Conservation (phyloP, 2,113 vertebrate species). For the Ceyx melanurus region DNA sequence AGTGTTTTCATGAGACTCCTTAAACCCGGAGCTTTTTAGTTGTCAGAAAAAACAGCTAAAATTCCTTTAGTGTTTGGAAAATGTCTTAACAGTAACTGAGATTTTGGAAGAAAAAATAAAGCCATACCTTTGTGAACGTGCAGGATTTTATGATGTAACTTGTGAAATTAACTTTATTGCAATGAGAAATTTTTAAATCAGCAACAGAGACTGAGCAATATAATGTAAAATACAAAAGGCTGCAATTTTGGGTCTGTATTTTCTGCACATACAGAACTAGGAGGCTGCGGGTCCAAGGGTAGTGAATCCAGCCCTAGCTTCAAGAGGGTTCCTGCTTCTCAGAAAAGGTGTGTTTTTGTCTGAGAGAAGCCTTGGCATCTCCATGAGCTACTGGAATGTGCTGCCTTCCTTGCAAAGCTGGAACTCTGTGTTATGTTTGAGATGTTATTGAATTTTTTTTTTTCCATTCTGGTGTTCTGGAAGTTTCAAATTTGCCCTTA, state of each 20-base stretch:
- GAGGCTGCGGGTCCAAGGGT: neutral
- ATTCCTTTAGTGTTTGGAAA: neutral
- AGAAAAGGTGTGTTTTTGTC: conserved; percentile 11
- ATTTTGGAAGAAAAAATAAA: neutral
- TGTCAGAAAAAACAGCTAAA: neutral
- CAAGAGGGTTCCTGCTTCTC: neutral
- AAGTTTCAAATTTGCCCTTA: neutral
- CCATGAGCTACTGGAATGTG: neutral
- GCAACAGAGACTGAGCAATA: neutral
- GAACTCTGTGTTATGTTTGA: neutral
- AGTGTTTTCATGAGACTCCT: neutral
- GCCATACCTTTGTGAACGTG: neutral
- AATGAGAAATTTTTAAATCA: neutral
- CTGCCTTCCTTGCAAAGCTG: neutral
- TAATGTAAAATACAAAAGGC: neutral
- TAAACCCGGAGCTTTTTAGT: neutral
- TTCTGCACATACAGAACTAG: neutral
- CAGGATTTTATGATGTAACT: neutral
- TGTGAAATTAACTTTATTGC: neutral
- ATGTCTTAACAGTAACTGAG: neutral
- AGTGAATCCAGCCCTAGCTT: neutral
- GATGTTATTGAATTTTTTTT: neutral
- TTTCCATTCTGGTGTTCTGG: neutral
- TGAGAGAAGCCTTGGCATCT: neutral
- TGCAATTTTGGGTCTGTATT: neutral